These are phyloP conservation scores for Dasyprocta punctata DNA, from an alignment of 2,113 vertebrate species.

Conservation along the genomic window DNA sequence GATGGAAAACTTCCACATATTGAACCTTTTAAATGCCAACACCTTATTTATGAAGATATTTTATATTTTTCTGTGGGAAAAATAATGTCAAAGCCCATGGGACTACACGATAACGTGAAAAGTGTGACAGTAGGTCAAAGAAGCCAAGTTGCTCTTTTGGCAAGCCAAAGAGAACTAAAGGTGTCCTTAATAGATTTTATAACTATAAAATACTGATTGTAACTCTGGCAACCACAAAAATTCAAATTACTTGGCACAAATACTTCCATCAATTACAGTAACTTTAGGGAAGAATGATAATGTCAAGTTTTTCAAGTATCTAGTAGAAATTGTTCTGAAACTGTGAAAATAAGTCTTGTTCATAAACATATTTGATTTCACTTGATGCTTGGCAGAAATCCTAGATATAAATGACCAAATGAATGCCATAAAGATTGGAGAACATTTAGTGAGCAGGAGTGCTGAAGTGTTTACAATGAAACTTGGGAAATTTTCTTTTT, in stretches of 20 bases:
- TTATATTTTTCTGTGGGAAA: conserved; percentile 26
- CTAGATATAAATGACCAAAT: conserved; percentile 49
- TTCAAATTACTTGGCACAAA: conserved; percentile 37
- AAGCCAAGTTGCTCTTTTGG: conserved; percentile 17
- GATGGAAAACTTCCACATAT: background rate
- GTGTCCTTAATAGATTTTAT: conserved; percentile 3
- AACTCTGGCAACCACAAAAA: conserved; percentile 30
- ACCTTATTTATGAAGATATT: background rate
- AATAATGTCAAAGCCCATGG: background rate
- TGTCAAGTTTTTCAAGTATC: conserved; percentile 51
- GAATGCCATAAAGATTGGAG: conserved; percentile 28
- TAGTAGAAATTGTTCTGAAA: conserved; percentile 56
- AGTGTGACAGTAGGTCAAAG: background rate
- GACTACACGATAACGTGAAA: background rate
- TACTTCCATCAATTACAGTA: conserved; percentile 14
- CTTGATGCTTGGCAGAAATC: conserved; percentile 58
- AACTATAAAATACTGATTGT: conserved; percentile 59
- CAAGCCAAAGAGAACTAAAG: conserved; percentile 30
- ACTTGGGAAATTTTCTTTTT: background rate
- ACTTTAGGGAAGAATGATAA: conserved; percentile 22
- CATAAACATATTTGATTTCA: conserved; percentile 61
- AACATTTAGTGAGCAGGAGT: background rate
- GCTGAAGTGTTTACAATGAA: conserved; percentile 12
- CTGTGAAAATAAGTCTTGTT: conserved; percentile 41
- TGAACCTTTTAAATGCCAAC: conserved; percentile 2